Conservation (phyloP, 1,140 invertebrate species). For the Drosophila pandora region DNA sequence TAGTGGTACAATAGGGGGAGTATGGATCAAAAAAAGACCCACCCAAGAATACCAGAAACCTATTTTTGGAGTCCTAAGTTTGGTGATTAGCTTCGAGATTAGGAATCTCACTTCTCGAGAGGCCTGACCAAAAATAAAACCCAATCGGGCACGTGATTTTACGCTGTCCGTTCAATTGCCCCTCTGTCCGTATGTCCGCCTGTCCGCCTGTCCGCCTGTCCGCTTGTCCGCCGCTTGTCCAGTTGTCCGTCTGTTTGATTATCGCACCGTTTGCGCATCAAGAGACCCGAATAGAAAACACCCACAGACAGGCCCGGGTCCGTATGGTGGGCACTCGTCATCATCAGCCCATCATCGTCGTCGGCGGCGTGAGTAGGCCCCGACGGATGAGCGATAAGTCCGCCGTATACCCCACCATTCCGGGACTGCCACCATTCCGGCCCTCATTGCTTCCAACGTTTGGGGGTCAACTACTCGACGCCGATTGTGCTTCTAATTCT, state of each 20-base stretch:
- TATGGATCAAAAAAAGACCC: too few species aligned
- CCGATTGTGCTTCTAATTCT: slow-evolving; percentile 41
- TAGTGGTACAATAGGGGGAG: background rate
- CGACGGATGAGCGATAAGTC: slow-evolving; percentile 38
- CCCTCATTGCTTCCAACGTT: slow-evolving; percentile 6
- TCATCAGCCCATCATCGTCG: slow-evolving; percentile 2
- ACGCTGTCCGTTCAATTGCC: background rate
- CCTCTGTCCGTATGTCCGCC: background rate
- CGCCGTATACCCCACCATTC: background rate
- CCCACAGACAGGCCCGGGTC: slow-evolving; percentile 36
- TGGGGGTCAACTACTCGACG: slow-evolving; percentile 42
- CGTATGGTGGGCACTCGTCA: background rate
- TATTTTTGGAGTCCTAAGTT: slow-evolving; percentile 11
- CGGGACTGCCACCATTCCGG: slow-evolving; percentile 2
- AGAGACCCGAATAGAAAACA: slow-evolving; percentile 1
- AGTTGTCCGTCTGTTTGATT: background rate
- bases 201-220: background rate
- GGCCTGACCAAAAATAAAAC: slow-evolving; percentile 12
- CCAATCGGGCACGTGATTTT: slow-evolving; percentile 12
- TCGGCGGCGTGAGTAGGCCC: slow-evolving; percentile 21
- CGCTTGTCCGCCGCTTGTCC: too few species aligned
- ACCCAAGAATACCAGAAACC: background rate
- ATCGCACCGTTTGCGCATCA: slow-evolving; percentile 17
- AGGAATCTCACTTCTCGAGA: background rate
- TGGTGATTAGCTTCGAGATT: background rate